Evolutionary conservation across 2,113 vertebrate genomes (phyloP).

Genomic region (Turnix velox): DNA sequence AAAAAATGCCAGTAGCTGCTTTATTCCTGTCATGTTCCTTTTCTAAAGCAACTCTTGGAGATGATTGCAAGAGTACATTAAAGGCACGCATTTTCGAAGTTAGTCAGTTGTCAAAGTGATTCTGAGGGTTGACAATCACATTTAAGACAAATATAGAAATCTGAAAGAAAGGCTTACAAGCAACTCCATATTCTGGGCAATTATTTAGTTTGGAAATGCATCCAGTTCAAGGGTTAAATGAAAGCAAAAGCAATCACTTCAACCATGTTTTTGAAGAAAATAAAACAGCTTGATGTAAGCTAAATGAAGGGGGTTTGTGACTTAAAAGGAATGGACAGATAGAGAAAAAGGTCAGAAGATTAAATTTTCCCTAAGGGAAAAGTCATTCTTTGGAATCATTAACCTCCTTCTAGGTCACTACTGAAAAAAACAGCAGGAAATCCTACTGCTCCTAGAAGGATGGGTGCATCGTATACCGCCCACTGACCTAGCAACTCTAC

Average conservation of each 20-base stretch:
- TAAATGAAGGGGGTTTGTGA: slow-evolving; percentile 74
- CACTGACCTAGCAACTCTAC: slow-evolving; percentile 58
- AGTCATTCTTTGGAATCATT: slow-evolving; percentile 79
- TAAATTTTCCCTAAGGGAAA: slow-evolving; percentile 79
- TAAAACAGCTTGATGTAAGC: slow-evolving; percentile 76
- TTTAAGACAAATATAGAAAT: slow-evolving; percentile 53
- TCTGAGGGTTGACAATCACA: slow-evolving; percentile 41
- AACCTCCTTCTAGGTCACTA: slow-evolving; percentile 80
- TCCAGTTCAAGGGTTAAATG: slow-evolving; percentile 73
- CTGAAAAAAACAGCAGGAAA: slow-evolving; percentile 76
- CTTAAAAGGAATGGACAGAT: slow-evolving; percentile 79
- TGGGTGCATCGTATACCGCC: slow-evolving; percentile 67
- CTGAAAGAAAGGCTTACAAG: slow-evolving; percentile 41
- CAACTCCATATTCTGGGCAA: background rate
- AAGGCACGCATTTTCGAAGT: slow-evolving; percentile 52
- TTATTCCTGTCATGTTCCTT: slow-evolving; percentile 47
- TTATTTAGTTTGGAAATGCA: slow-evolving; percentile 52
- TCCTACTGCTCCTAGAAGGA: slow-evolving; percentile 61
- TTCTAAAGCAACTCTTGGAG: slow-evolving; percentile 12
- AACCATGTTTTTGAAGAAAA: slow-evolving; percentile 76
- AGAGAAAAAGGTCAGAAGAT: slow-evolving; percentile 78
- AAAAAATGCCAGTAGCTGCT: background rate
- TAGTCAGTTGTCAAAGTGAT: slow-evolving; percentile 47
- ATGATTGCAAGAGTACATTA: slow-evolving; percentile 55
- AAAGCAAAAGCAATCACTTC: slow-evolving; percentile 73